Conservation (phyloP, 2,797 vertebrate genomes). For the Rhyacichthys aspro region DNA sequence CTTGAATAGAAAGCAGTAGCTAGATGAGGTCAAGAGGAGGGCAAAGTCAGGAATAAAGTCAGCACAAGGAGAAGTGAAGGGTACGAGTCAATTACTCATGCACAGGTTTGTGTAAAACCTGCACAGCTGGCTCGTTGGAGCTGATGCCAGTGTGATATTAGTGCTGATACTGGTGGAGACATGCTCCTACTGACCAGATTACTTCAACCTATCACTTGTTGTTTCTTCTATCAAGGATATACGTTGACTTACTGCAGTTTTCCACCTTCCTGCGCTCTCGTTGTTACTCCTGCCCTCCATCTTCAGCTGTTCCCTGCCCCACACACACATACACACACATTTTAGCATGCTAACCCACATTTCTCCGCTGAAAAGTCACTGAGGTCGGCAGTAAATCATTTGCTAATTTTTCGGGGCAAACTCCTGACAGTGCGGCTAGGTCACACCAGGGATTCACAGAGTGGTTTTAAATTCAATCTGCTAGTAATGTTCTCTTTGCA, state of each 20-base stretch:
- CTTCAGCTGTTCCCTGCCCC: constrained; percentile 6
- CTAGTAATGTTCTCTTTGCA: constrained; percentile 63
- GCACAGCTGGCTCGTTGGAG: constrained; percentile 44
- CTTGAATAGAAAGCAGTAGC: constrained; percentile 43
- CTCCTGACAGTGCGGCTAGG: constrained; percentile 51
- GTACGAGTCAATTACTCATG: constrained; percentile 63
- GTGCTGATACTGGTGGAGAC: constrained; percentile 43
- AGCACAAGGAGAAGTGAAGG: constrained; percentile 60
- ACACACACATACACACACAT: constrained; percentile 18
- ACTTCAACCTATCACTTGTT: too few relatives aligned
- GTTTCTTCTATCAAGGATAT: constrained; percentile 42
- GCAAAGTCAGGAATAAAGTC: constrained; percentile 64
- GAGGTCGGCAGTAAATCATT: constrained; percentile 62
- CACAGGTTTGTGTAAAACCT: constrained; percentile 32
- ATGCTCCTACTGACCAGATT: constrained; percentile 40
- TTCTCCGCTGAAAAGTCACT: constrained; percentile 41
- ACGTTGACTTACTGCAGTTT: neutral
- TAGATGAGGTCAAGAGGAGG: constrained; percentile 59
- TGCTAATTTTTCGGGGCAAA: constrained; percentile 58
- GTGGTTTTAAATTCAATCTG: constrained; percentile 66
- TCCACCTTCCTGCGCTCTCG: constrained; percentile 18
- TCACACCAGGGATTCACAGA: constrained; percentile 57
- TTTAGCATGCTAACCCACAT: constrained; percentile 33
- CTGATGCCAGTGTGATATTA: constrained; percentile 48
- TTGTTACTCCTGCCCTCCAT: constrained; percentile 10